Evolutionary conservation across 2,797 vertebrate species (phyloP), one percentile per base, ranked within the genome.

Genomic region (Pteronotus mesoamericanus): DNA sequence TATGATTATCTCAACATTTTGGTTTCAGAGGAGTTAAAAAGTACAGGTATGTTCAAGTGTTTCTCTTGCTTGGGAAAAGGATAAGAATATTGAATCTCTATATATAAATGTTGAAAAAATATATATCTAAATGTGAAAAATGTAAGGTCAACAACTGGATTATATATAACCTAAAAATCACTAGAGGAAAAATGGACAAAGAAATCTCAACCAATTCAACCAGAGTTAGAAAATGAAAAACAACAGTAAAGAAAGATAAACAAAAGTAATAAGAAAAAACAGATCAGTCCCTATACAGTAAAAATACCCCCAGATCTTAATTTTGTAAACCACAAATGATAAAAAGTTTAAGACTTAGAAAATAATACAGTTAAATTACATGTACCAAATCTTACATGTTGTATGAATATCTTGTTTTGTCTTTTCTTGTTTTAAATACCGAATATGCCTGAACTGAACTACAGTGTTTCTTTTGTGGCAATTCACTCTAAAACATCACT

Each of bases 221-320:
- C 19, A 92, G 9, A 82, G 66, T 42, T 32, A 89, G 66, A 95
- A 95, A 83, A 84, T 69, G 10, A 85, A 96, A 86, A 95, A 77
- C 26, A 93, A 57, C 14, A 82, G 24, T 46, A 89, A 79, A 85
- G 21, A 94, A 48, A 48, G 18, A 14, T n/a, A 86, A 85, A 91
- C 6, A 91, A 69, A 79, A 93, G 16, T 51, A 86, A 16, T 0
- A 83, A 22, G 74, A 93, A 44, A 94, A 77, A 95, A 88, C 9
- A 55, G 34, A 91, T 75, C 24, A 86, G 46, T 66, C 48, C 68
- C n/a, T 69, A 85, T 16, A 78, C 14, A 74, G 68, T 59, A 57
- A 94, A 89, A 78, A 83, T 53, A 89, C 8, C 53, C 37, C 61
- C 32, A 92, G 72, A 94, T 59, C 37, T 32, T 39, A 71, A 80